Percentiles rank a stretch among this genome's conserved stretches.
These are phyloP conservation scores for Isichthys henryi DNA, from an alignment of 2,113 vertebrate species.

Conservation along the genomic window DNA sequence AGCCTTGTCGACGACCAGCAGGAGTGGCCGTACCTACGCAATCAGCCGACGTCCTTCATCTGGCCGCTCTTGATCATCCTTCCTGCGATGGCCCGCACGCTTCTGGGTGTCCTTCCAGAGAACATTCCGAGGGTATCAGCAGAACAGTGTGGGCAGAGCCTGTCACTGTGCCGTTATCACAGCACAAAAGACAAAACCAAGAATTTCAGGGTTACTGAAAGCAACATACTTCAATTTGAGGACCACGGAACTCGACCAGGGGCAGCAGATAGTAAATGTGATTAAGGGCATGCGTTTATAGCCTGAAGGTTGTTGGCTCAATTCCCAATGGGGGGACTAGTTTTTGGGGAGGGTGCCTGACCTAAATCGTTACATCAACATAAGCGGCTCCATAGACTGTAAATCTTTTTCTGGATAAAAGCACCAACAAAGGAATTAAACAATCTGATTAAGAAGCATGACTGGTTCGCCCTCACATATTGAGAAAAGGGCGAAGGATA, in stretches of 20 bases:
- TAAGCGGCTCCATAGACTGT: neutral
- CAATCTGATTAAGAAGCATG: neutral
- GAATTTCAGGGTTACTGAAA: neutral
- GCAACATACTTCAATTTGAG: neutral
- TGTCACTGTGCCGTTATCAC: neutral
- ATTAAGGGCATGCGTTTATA: neutral
- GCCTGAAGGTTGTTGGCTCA: neutral
- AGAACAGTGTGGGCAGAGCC: neutral
- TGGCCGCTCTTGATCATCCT: neutral
- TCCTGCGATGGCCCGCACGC: neutral
- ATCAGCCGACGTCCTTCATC: neutral
- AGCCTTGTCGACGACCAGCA: neutral
- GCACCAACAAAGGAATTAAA: neutral
- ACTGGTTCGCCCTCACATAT: neutral
- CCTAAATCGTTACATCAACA: neutral
- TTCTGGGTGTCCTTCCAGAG: conserved; percentile 2
- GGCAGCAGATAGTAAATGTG: neutral
- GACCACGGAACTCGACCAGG: neutral
- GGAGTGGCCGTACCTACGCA: neutral
- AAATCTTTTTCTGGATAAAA: neutral
- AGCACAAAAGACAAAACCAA: neutral
- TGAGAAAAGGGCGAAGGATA: neutral
- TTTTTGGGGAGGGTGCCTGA: neutral
- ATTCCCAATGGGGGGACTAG: neutral
- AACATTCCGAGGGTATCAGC: neutral